phyloP scores from a whole-genome alignment of 2,888 invertebrate genomes.

The Pandemis heparana region DNA sequence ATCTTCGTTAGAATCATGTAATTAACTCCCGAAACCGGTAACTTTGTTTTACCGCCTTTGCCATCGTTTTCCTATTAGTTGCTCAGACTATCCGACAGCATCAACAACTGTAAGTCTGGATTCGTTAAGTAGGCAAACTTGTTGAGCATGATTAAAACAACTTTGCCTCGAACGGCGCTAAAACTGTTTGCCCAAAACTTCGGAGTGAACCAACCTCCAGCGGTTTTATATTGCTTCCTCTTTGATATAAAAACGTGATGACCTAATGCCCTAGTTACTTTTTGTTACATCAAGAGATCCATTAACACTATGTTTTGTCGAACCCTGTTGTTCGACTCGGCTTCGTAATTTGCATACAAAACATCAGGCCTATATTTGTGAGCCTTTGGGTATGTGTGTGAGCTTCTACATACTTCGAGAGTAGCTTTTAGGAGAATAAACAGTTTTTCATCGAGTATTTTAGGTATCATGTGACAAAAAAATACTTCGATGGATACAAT shows the following conservation, averaged over 20 bases:
- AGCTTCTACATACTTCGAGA: not conserved
- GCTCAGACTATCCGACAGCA: slow-evolving; percentile 2
- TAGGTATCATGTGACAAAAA: slow-evolving; percentile 8
- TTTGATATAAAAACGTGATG: slow-evolving; percentile 22
- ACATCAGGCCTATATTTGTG: slow-evolving; percentile 6
- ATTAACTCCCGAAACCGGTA: not conserved
- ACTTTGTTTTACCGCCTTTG: not conserved
- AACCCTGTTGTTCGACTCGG: slow-evolving; percentile 18
- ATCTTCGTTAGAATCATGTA: not conserved
- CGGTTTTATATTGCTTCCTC: slow-evolving; percentile 12
- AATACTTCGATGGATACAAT: not conserved
- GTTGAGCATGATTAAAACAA: slow-evolving; percentile 38
- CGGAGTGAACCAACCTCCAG: not conserved
- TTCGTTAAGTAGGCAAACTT: slow-evolving; percentile 38
- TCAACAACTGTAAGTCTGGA: slow-evolving; percentile 27
- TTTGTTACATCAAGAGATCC: slow-evolving; percentile 17
- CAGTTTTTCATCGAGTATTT: slow-evolving; percentile 20
- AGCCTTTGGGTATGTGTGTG: not conserved
- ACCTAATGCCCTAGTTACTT: slow-evolving; percentile 35
- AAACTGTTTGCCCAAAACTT: slow-evolving; percentile 27
- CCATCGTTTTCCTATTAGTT: not conserved
- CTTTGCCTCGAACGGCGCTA: slow-evolving; percentile 24
- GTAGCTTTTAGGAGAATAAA: slow-evolving; percentile 26
- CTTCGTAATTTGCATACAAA: slow-evolving; percentile 29
- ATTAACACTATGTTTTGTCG: slow-evolving; percentile 32